Percentiles rank a stretch among this genome's conserved stretches.
Evolutionary conservation across 2,888 invertebrate genomes (phyloP).

Genomic region (Cheiracanthium punctorium): DNA sequence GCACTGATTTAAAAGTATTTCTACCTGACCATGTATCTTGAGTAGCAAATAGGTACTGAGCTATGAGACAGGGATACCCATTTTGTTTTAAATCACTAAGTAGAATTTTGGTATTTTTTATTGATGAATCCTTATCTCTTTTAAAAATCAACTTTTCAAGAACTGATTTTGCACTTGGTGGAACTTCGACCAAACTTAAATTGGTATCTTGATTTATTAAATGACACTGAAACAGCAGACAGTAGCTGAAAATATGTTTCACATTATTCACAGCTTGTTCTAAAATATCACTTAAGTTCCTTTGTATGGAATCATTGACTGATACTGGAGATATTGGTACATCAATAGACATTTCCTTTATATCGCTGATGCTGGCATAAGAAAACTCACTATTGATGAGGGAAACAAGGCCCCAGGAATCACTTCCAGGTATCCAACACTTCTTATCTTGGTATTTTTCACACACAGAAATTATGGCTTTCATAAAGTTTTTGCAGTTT

Average conservation of each 20-base stretch:
- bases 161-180: neutral
- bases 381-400: neutral
- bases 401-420: neutral
- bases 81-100: neutral
- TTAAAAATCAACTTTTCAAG: neutral
- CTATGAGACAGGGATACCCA: neutral
- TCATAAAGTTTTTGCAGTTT: constrained; percentile 21
- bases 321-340: neutral
- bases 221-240: neutral
- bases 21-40: constrained; percentile 1
- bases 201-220: neutral
- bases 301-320: too few species aligned
- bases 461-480: constrained; percentile 7
- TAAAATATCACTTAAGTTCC: neutral
- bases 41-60: neutral
- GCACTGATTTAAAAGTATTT: neutral
- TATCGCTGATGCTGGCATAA: neutral
- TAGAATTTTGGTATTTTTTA: neutral
- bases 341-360: neutral
- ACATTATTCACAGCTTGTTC: neutral
- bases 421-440: neutral
- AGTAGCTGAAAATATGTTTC: neutral
- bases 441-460: neutral
- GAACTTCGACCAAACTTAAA: neutral
- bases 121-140: too few species aligned